Conservation (phyloP, 2,113 vertebrate genomes). For the Bettongia penicillata region DNA sequence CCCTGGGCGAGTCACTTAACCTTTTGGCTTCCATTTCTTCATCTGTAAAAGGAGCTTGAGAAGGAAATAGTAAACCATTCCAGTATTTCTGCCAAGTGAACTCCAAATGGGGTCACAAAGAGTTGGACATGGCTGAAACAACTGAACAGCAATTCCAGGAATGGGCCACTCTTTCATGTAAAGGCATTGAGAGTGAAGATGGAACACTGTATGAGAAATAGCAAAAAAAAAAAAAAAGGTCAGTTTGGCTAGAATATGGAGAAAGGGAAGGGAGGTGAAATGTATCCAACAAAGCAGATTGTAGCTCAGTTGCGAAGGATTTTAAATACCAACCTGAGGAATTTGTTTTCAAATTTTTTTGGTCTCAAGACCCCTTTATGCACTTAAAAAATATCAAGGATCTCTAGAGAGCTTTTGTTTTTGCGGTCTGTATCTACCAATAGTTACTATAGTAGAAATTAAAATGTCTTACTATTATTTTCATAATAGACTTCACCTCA, state of each 20-base stretch:
- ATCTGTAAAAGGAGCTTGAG: background rate
- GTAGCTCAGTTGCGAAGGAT: background rate
- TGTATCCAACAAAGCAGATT: background rate
- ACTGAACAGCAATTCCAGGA: background rate
- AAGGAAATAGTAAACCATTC: background rate
- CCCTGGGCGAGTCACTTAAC: background rate
- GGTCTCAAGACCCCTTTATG: background rate
- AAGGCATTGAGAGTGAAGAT: background rate
- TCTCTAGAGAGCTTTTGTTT: background rate
- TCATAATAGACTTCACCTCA: background rate
- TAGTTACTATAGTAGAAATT: background rate
- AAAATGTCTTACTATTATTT: background rate
- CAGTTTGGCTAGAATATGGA: background rate
- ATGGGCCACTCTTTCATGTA: background rate
- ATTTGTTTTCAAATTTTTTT: background rate
- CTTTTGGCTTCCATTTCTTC: background rate
- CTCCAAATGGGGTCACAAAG: background rate
- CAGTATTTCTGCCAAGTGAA: background rate
- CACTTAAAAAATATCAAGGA: background rate
- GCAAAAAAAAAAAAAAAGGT: background rate
- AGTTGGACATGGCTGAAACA: too few relatives aligned
- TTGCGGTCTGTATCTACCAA: background rate
- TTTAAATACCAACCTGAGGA: background rate
- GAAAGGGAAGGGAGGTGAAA: background rate
- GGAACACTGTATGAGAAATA: background rate